Percentiles rank a stretch among this genome's conserved stretches.
Conservation (phyloP, 2,888 invertebrate genomes). For the Ophion ellenae region DNA sequence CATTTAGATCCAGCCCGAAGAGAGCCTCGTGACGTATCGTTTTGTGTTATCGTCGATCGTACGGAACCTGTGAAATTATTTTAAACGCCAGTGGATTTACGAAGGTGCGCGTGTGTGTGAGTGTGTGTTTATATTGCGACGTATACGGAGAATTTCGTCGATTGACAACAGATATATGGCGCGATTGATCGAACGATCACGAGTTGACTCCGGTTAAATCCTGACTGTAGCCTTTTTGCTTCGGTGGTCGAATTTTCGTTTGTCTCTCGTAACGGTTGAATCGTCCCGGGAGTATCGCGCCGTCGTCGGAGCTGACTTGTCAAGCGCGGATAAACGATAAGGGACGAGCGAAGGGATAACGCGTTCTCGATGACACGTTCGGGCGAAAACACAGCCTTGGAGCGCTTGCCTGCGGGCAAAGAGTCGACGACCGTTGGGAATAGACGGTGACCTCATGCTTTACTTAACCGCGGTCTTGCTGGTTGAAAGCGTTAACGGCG, state of each 20-base stretch:
- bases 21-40: conserved; percentile 48
- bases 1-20: conserved; percentile 5
- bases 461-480: conserved; percentile 71
- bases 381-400: conserved; percentile 48
- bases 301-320: too few relatives aligned
- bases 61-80: conserved; percentile 15
- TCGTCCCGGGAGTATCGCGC: too few relatives aligned
- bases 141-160: background rate
- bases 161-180: background rate
- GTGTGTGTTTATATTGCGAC: background rate
- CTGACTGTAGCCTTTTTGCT: conserved; percentile 2
- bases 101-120: conserved; percentile 13
- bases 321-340: background rate
- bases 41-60: conserved; percentile 26
- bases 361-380: conserved; percentile 15
- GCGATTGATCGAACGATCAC: background rate
- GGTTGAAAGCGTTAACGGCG: conserved; percentile 70
- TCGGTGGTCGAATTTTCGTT: background rate
- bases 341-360: background rate
- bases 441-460: conserved; percentile 80
- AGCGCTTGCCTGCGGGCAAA: conserved; percentile 46
- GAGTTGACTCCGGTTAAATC: conserved; percentile 28
- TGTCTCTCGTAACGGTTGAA: background rate
- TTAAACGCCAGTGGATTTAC: conserved; percentile 30
- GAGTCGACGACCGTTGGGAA: conserved; percentile 78